Evolutionary conservation across 1,140 invertebrate species (phyloP).

Genomic region (Popillia japonica): DNA sequence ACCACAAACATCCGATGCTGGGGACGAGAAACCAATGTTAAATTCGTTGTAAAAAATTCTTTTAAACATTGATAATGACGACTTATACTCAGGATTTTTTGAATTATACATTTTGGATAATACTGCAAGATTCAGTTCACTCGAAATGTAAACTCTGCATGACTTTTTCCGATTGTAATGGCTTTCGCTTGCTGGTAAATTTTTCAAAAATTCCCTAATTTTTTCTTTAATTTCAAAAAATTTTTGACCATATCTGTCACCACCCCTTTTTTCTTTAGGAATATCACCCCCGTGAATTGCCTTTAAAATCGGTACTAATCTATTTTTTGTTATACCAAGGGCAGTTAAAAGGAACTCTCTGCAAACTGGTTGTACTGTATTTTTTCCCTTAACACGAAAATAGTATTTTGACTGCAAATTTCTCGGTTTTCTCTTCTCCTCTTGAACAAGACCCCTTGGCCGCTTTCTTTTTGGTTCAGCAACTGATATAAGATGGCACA

Average conservation of each 20-base stretch:
- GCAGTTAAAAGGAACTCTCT: neutral
- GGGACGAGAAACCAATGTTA: constrained; percentile 43
- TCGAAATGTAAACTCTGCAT: constrained; percentile 36
- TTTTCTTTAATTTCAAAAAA: neutral
- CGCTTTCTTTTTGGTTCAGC: neutral
- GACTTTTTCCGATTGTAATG: constrained; percentile 39
- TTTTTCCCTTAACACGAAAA: neutral
- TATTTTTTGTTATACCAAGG: neutral
- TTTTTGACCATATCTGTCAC: neutral
- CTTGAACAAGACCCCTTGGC: neutral
- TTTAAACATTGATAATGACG: constrained; percentile 40
- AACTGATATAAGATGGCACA: constrained; percentile 3
- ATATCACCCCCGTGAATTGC: neutral
- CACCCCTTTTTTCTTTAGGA: constrained; percentile 17
- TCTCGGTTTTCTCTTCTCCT: neutral
- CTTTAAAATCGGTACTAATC: neutral
- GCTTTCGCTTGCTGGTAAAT: constrained; percentile 29
- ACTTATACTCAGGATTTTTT: constrained; percentile 17
- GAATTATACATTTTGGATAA: constrained; percentile 19
- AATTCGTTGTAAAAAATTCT: constrained; percentile 42
- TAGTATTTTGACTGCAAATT: constrained; percentile 6
- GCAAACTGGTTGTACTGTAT: neutral
- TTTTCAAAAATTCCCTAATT: neutral
- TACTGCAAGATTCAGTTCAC: no score
- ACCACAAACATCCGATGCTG: constrained; percentile 37